Evolutionary conservation across 2,888 invertebrate genomes (phyloP).

Genomic region (Priocnemis perturbator): DNA sequence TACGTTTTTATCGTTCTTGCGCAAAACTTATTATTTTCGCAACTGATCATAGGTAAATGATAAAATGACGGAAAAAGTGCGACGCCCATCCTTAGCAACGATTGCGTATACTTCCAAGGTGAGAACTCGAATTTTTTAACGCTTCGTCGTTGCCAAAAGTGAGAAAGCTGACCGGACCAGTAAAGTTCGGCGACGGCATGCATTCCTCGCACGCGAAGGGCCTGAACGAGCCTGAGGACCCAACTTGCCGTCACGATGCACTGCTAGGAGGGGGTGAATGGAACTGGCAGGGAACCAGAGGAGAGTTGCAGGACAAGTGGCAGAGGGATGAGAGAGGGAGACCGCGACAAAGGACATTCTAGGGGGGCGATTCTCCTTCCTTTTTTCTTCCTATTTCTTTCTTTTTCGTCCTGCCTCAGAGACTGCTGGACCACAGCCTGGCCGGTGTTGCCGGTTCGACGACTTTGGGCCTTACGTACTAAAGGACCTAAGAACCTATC

Average conservation of each 20-base stretch:
- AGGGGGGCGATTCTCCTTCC: constrained; percentile 56
- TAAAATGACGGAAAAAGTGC: too few species aligned
- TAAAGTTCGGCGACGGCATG: constrained; percentile 28
- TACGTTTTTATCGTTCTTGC: too few species aligned
- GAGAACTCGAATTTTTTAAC: too few species aligned
- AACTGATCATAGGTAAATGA: too few species aligned
- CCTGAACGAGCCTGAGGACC: constrained; percentile 47
- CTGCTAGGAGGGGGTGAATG: constrained; percentile 30
- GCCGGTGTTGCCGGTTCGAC: constrained; percentile 57
- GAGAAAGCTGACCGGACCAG: background rate
- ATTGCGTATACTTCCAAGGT: too few species aligned
- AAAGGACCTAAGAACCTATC: constrained; percentile 13
- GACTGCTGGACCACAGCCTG: constrained; percentile 6
- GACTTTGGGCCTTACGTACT: constrained; percentile 46
- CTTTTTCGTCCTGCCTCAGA: constrained; percentile 45
- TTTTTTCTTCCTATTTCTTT: constrained; percentile 36
- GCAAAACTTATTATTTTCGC: too few species aligned
- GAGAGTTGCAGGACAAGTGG: background rate
- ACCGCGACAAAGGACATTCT: constrained; percentile 72
- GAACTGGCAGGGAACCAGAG: constrained; percentile 40
- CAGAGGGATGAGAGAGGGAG: constrained; percentile 35
- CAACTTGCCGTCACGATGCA: constrained; percentile 34
- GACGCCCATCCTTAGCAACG: too few species aligned
- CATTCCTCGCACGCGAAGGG: constrained; percentile 57
- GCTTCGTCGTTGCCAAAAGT: constrained; percentile 9